Base-by-base conservation (phyloP, 1,140 invertebrate genomes). In the Cryptotermes secundus region DNA sequence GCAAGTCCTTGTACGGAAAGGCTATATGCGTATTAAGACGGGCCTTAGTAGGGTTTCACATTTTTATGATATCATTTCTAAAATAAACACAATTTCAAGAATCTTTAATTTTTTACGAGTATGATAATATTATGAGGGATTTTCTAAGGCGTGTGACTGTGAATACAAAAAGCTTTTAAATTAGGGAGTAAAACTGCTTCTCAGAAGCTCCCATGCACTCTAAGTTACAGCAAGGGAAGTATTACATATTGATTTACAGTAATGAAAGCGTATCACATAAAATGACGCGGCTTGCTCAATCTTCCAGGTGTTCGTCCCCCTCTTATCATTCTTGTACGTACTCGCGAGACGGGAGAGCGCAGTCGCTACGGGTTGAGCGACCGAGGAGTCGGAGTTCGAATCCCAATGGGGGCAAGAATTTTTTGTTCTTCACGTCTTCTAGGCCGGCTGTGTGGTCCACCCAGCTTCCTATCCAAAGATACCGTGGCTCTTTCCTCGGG, bases 51-150 rank as follows among this genome's bases (percentile, higher is more conserved):
- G 59, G 26, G 6, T 72, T 72, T 72, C 59, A 72, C 31, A 72
- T 31, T 72, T 72, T 72, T 72, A 72, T 31, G 59, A 72, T 72
- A 72, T 72, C 59, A 72, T 72, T 72, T n/a, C 26, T n/a, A 72
- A 72, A 72, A 72, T 31, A 72, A 72, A 72, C 59, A 72, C 59
- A 72, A 72, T 72, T 72, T 31, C 59, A 14, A 72, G 59, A 72
- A 72, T 72, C 59, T 72, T 42, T 72, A 72, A 72, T 72, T 72
- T 31, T 72, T 72, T 72, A 72, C 2, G 59, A 72, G 26, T n/a
- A 10, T n/a, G 26, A 72, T n/a, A 72, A 72, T 72, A 72, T 72
- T 72, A 72, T 3, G 26, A 72, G n/a, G 26, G 59, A 72, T 31
- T 72, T 26, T 31, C 26, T 12, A 31, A 7, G 59, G 59, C 59